phyloP scores from a whole-genome alignment of 2,113 vertebrate genomes.

The Podarcis raffonei region DNA sequence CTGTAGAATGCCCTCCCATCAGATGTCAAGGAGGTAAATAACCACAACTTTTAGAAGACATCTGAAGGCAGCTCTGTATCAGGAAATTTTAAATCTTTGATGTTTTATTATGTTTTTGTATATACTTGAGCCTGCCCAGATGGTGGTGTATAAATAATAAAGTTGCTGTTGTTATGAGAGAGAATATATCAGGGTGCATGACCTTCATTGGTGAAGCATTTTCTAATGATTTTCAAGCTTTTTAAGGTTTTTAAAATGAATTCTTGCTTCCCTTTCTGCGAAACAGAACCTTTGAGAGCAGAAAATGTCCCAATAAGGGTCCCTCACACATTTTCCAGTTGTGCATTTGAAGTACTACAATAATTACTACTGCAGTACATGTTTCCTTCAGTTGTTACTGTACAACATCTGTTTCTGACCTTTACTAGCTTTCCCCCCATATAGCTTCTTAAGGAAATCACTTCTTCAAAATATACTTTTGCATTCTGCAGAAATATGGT shows the following conservation, averaged over 20 bases:
- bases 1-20: too few species aligned
- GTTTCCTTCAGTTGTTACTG: constrained; percentile 5
- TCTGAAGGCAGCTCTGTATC: too few species aligned
- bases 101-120: too few species aligned
- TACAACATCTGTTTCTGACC: constrained; percentile 12
- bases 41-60: too few species aligned
- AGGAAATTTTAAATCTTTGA: too few species aligned
- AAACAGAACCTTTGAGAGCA: background rate
- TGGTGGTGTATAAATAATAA: too few species aligned
- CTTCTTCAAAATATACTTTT: background rate
- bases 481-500: background rate
- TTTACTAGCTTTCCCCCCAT: constrained; percentile 5
- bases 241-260: background rate
- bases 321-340: background rate
- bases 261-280: background rate
- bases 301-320: background rate
- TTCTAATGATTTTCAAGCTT: background rate
- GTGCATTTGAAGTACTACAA: background rate
- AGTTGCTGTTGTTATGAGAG: background rate
- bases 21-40: too few species aligned
- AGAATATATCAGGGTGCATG: background rate
- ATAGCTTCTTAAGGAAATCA: constrained; percentile 25
- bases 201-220: background rate
- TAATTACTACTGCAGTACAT: constrained; percentile 2
- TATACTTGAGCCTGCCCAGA: too few species aligned